phyloP scores from a whole-genome alignment of 2,888 invertebrate genomes.

The Cataglyphis livida region DNA sequence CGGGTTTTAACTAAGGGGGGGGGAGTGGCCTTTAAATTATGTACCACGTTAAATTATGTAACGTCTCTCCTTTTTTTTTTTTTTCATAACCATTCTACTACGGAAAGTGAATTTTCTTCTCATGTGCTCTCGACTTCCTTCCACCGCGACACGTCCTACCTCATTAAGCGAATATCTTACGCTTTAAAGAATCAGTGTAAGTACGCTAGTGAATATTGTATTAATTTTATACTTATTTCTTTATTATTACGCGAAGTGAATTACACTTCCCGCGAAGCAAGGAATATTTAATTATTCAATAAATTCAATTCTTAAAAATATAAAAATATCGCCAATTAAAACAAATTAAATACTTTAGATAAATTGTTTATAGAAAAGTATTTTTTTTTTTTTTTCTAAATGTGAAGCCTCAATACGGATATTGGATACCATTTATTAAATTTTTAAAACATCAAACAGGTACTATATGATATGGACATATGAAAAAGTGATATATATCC shows the following conservation, averaged over 20 bases:
- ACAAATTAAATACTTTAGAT: not conserved
- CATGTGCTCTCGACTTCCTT: not conserved
- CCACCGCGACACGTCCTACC: not conserved
- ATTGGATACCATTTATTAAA: not conserved
- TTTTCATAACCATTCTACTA: conserved; percentile 27
- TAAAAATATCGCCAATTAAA: not conserved
- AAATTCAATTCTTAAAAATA: not conserved
- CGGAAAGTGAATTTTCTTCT: conserved; percentile 27
- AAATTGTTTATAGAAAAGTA: not conserved
- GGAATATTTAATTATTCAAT: not conserved
- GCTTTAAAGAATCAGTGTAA: conserved; percentile 23
- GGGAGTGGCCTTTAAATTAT: conserved; percentile 66
- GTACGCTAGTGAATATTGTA: not conserved
- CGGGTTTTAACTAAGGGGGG: conserved; percentile 57
- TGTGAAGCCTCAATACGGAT: not conserved
- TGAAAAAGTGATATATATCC: conserved; percentile 21
- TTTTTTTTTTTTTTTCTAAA: not conserved
- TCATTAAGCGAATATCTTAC: conserved; percentile 14
- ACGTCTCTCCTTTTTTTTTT: not conserved
- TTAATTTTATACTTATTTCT: conserved; percentile 15
- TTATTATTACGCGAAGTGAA: conserved; percentile 1
- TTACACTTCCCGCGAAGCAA: conserved; percentile 1
- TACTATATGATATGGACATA: not conserved
- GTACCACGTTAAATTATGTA: conserved; percentile 62
- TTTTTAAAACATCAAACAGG: conserved; percentile 13